Percentiles rank a stretch among this genome's conserved stretches.
Evolutionary conservation across 2,797 vertebrate species (phyloP).

Genomic region (Tachyglossus aculeatus): DNA sequence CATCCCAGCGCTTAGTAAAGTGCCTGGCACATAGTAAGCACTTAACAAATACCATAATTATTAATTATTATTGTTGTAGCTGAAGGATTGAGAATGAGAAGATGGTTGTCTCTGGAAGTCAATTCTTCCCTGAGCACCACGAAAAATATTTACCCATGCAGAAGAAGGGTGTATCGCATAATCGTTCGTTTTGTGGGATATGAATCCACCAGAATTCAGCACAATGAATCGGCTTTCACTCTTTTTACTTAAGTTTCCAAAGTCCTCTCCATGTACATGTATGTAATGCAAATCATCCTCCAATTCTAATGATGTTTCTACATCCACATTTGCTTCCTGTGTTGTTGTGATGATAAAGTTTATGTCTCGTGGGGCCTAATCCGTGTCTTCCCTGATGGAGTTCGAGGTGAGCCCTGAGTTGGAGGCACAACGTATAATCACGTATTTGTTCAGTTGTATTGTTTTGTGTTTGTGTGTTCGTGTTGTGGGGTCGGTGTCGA

Average conservation of each 20-base stretch:
- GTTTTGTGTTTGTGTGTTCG: neutral
- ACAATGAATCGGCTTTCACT: neutral
- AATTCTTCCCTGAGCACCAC: neutral
- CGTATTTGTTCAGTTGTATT: conserved; percentile 5
- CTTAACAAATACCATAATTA: too few relatives aligned
- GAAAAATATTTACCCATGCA: neutral
- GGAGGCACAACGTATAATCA: neutral
- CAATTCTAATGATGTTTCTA: conserved; percentile 1
- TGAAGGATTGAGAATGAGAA: conserved; percentile 1
- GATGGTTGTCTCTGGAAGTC: neutral
- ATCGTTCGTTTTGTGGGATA: neutral
- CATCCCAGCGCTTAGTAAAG: too few relatives aligned
- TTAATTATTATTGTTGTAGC: neutral
- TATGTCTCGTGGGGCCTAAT: neutral
- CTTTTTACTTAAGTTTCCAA: too few relatives aligned
- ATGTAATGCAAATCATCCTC: conserved; percentile 7
- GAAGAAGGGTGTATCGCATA: neutral
- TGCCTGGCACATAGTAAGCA: too few relatives aligned
- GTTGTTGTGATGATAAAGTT: conserved; percentile 14
- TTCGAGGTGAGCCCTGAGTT: neutral
- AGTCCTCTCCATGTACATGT: conserved; percentile 8
- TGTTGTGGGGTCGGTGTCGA: neutral
- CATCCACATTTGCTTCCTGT: too few relatives aligned
- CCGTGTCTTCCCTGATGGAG: conserved; percentile 8
- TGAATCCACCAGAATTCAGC: neutral